phyloP scores from a whole-genome alignment of 2,113 vertebrate genomes.

The Microcebus murinus region DNA sequence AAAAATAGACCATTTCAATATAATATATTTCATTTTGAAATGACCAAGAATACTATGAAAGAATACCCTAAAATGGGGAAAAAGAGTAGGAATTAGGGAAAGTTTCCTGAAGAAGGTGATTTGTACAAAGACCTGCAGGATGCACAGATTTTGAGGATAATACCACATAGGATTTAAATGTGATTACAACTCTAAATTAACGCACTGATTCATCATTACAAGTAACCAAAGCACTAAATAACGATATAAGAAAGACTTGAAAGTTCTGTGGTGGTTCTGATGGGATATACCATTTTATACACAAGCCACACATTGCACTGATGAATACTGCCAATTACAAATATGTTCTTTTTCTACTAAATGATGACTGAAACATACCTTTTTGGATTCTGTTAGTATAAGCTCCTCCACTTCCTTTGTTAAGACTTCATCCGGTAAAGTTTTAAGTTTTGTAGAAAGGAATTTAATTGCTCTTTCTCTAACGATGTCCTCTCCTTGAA shows the following conservation, averaged over 20 bases:
- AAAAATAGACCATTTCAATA: neutral
- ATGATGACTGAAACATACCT: slow-evolving; percentile 83
- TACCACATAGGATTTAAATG: neutral
- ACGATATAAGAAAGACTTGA: neutral
- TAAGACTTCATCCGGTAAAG: slow-evolving; percentile 94
- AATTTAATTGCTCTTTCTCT: slow-evolving; percentile 98
- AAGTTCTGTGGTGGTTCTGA: neutral
- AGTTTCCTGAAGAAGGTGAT: slow-evolving; percentile 15
- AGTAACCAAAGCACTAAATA: neutral
- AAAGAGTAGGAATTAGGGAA: neutral
- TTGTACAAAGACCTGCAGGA: neutral
- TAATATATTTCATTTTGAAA: slow-evolving; percentile 28
- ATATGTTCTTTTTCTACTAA: neutral
- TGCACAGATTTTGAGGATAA: neutral
- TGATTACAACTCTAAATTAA: neutral
- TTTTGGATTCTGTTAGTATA: slow-evolving; percentile 95
- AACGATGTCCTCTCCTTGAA: slow-evolving; percentile 98
- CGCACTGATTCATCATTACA: neutral
- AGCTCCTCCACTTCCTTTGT: slow-evolving; percentile 98
- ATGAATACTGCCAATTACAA: neutral
- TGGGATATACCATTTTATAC: neutral
- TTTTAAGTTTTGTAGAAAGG: slow-evolving; percentile 94
- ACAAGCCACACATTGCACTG: neutral
- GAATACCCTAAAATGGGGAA: neutral
- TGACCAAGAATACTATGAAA: neutral